Conservation (phyloP, 2,113 vertebrate genomes). For the Scomber colias region DNA sequence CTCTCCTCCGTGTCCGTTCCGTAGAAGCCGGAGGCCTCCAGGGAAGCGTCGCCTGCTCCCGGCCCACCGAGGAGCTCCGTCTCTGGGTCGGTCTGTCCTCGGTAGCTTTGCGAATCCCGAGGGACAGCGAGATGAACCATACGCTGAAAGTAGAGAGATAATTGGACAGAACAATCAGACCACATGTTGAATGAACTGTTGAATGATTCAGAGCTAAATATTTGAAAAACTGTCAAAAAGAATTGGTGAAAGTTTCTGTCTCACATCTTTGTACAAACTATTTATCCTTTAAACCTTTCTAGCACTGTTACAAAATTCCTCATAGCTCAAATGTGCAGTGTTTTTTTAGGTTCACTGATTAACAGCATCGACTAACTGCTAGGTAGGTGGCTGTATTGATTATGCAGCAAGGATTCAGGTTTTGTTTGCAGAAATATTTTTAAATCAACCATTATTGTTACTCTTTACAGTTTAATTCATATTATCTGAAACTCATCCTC, state of each 20-base stretch:
- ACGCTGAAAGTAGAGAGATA: constrained; percentile 30
- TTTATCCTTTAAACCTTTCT: too few species aligned
- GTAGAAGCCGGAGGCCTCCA: constrained; percentile 90
- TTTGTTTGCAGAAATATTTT: background rate
- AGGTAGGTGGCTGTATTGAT: too few species aligned
- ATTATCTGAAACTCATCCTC: constrained; percentile 32
- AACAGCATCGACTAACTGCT: too few species aligned
- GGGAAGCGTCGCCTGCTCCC: constrained; percentile 78
- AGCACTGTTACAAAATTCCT: too few species aligned
- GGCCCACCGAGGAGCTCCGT: constrained; percentile 54
- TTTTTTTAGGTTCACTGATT: too few species aligned
- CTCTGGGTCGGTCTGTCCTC: constrained; percentile 47
- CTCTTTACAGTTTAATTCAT: background rate
- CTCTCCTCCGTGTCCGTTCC: constrained; percentile 90
- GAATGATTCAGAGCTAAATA: background rate
- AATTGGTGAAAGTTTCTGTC: too few species aligned
- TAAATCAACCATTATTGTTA: too few species aligned
- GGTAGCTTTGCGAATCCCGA: constrained; percentile 30
- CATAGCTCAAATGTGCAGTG: too few species aligned
- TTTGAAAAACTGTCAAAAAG: background rate
- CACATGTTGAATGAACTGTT: background rate
- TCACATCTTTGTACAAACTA: too few species aligned
- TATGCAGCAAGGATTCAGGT: too few species aligned
- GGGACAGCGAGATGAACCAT: constrained; percentile 70
- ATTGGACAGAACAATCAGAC: background rate